Base-by-base conservation (phyloP, 2,797 vertebrate species). In the Rhynchonycteris naso region DNA sequence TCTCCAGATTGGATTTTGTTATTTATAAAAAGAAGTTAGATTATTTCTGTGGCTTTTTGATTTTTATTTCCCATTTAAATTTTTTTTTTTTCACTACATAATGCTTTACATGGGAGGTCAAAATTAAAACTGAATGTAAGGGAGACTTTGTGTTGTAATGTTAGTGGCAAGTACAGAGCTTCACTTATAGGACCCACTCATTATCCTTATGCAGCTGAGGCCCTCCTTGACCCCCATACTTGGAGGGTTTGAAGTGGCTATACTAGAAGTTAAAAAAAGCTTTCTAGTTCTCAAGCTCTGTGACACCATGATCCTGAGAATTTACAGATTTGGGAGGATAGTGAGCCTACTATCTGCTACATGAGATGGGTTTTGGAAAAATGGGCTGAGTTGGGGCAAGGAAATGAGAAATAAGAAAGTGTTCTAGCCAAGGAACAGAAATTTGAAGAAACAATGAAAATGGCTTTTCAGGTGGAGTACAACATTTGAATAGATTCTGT, bases 211-310 rank as follows among this genome's bases (percentile, higher is more conserved):
- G 8, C 47, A 21, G 7, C 69, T 30, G 18, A 78, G 30, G 11
- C 9, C 30, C 30, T 66, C 54, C 47, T 88, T 35, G 28, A 66
- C 30, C 63, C 35, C 38, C 35, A 1, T 35, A 52, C 5, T 50
- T 47, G 2, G 9, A 30, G 3, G 3, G 4, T n/a, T 76, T 72
- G 7, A 83, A 91, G 76, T 10, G 14, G 16, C 50, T 82, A 18
- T n/a, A 26, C 30, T 43, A 80, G 86, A 88, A 90, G 13, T 35
- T 94, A 61, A 88, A 47, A 93, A 91, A 75, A 33, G 3, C 47
- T 93, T 88, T 66, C 30, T 26, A 75, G 7, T 14, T 81, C 54
- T 72, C 50, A 38, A 26, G 22, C 5, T 68, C 21, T 65, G 3
- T 83, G 87, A 47, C 19, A 59, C 18, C 26, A n/a, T 47, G 28